phyloP scores from a whole-genome alignment of 2,113 vertebrate genomes.

The Proterorhinus semilunaris region DNA sequence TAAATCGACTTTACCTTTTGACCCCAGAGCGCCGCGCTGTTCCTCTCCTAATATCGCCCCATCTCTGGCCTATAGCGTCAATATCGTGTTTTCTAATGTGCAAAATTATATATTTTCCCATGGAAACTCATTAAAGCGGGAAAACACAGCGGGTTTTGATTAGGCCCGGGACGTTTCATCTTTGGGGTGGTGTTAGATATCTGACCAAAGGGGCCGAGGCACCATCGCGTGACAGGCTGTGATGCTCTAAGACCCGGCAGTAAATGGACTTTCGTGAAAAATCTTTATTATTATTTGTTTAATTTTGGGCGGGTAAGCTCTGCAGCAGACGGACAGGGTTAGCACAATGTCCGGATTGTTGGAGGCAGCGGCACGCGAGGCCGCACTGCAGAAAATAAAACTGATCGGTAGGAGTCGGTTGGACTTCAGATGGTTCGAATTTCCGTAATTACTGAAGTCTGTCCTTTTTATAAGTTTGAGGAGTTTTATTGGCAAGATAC shows the following conservation, averaged over 20 bases:
- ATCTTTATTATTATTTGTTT: constrained; percentile 79
- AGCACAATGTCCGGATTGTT: constrained; percentile 73
- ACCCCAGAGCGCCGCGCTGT: not conserved
- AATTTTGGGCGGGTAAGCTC: constrained; percentile 77
- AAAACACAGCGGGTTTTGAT: constrained; percentile 51
- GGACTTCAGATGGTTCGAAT: no score
- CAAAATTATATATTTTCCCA: constrained; percentile 20
- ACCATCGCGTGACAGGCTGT: constrained; percentile 72
- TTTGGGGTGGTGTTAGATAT: constrained; percentile 57
- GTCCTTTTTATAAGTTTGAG: no score
- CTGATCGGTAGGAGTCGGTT: no score
- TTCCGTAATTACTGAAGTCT: no score
- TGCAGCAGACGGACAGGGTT: constrained; percentile 62
- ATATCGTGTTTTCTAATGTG: constrained; percentile 37
- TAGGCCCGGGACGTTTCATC: constrained; percentile 46
- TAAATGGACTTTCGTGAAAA: constrained; percentile 62
- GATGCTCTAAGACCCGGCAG: constrained; percentile 65
- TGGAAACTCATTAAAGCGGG: constrained; percentile 38
- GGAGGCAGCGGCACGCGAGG: constrained; percentile 68
- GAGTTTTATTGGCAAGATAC: no score
- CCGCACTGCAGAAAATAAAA: not conserved
- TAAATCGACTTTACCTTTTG: not conserved
- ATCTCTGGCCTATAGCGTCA: constrained; percentile 14
- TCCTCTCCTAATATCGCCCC: constrained; percentile 29
- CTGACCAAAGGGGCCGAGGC: constrained; percentile 58